Base-by-base conservation (phyloP, 2,888 invertebrate genomes). In the Sarcophaga rosellei region DNA sequence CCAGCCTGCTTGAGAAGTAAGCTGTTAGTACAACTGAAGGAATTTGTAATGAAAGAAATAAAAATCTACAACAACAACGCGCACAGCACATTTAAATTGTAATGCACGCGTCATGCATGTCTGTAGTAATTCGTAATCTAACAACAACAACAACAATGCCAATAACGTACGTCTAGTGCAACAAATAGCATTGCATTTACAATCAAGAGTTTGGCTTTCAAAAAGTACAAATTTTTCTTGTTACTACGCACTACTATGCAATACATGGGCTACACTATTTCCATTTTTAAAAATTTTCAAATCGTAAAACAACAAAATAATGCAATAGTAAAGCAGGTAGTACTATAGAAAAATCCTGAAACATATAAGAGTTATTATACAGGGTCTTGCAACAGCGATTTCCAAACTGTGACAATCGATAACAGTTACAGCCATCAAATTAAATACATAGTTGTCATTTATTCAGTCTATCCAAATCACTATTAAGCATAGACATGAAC, bases 1-100 rank as follows among this genome's bases (percentile, higher is more conserved):
- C 6, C 21, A 21, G 45, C 45, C 21, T 6, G 20, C 15, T 12
- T 73, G 21, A 45, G 21, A 21, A 44, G 61, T n/a, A 45, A n/a
- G 15, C 35, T 45, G 45, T 70, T 78, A 63, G 70, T 70, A 84
- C 84, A 75, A 81, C 74, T 81, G 21, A 81, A 80, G 78, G 75
- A 86, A 86, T 84, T 84, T 84, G 86, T 78, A 84, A 76, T 72
- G 59, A 75, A 84, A 80, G 59, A 75, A 84, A 80, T 84, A 78
- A 84, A 84, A 77, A 85, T 74, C 79, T 84, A 65, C 74, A 84
- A 82, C 11, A 47, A 47, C 53, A 17, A 53, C 53, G 17, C 2
- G 1, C 3, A 53, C 53, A 53, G 2, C 53, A 4, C 12, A 53
- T 15, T 15, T 15, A 53, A 53, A 53, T 53, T 53, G 53, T 53